Conservation (phyloP, 2,888 invertebrate species). For the Desoria tigrina region DNA sequence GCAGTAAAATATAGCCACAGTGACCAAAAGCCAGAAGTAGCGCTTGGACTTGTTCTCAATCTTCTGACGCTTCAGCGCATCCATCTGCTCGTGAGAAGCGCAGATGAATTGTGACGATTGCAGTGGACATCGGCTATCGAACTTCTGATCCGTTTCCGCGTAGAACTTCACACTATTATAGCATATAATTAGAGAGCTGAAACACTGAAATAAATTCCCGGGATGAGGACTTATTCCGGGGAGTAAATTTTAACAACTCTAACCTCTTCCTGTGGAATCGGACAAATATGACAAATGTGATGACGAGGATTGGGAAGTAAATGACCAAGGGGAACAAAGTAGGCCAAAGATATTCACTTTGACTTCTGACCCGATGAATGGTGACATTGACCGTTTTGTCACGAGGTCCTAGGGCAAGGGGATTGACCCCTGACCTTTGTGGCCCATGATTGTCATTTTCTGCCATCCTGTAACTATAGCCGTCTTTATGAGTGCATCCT, state of each 20-base stretch:
- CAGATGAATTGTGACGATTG: slow-evolving; percentile 19
- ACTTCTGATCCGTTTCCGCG: not conserved
- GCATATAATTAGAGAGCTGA: not conserved
- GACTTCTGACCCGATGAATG: slow-evolving; percentile 65
- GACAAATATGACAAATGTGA: slow-evolving; percentile 20
- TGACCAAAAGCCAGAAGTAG: slow-evolving; percentile 74
- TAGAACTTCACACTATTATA: slow-evolving; percentile 2
- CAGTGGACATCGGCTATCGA: not conserved
- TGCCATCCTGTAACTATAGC: not conserved
- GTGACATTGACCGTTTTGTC: slow-evolving; percentile 60
- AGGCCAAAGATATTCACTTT: slow-evolving; percentile 67
- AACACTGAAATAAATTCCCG: too few relatives aligned
- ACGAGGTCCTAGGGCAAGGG: slow-evolving; percentile 47
- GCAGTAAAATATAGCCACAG: slow-evolving; percentile 79
- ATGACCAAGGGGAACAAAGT: slow-evolving; percentile 60
- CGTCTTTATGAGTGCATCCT: slow-evolving; percentile 11
- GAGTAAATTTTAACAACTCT: not conserved
- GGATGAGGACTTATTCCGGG: too few relatives aligned
- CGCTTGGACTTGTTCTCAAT: slow-evolving; percentile 66
- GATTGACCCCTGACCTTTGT: not conserved
- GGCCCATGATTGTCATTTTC: not conserved
- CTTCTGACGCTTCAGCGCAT: slow-evolving; percentile 54
- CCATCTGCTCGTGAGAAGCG: slow-evolving; percentile 4
- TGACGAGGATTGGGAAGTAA: slow-evolving; percentile 10
- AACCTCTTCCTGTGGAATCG: slow-evolving; percentile 21